Evolutionary conservation across 2,113 vertebrate species (phyloP), one percentile per base, ranked within the genome.

Genomic region (Calidris pugnax): DNA sequence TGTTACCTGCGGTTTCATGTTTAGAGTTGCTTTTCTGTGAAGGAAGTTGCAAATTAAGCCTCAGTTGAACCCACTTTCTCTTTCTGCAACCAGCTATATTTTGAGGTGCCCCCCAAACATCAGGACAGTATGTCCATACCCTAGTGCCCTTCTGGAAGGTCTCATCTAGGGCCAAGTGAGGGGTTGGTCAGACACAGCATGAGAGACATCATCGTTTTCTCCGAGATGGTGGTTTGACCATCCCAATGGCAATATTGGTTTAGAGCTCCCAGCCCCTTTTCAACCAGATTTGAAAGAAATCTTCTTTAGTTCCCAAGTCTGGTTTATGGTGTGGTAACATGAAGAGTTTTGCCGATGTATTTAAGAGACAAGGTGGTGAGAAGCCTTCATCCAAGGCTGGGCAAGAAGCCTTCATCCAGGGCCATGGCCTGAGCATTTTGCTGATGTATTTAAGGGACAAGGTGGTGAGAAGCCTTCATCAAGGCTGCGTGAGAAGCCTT

Each of bases 161-260:
- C 50, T 62, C 51, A 15, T 17, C 20, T 43, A 20, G 24, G 22
- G 4, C 72, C 57, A 68, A 64, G 39, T 1, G 2, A 60, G 22
- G 21, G 8, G 10, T 43, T 1, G 3, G 32, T 66, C 60, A 37
- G 41, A 10, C 28, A n/a, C 28, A 72, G 37, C 69, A 47, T 4
- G 1, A 33, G 59, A 74, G 35, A n/a, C 21, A 28, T 47, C 64
- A 80, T 24, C 75, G 35, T 18, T 73, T 86, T 80, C 80, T 67
- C 48, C 1, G 2, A 53, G 15, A 0, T 22, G 43, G 14, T 80
- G 83, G 14, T 53, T 35, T 90, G 45, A 43, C 63, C 7, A 0
- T 59, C 37, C 41, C 59, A 23, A 3, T 21, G 45, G 33, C 30
- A 48, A 4, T 41, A n/a, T n/a, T n/a, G n/a, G n/a, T n/a, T n/a